A percentile compares a stretch with the other conserved stretches of the same genome.
These are phyloP conservation scores for Lophius piscatorius DNA, from an alignment of 2,113 vertebrate genomes.

Conservation along the genomic window DNA sequence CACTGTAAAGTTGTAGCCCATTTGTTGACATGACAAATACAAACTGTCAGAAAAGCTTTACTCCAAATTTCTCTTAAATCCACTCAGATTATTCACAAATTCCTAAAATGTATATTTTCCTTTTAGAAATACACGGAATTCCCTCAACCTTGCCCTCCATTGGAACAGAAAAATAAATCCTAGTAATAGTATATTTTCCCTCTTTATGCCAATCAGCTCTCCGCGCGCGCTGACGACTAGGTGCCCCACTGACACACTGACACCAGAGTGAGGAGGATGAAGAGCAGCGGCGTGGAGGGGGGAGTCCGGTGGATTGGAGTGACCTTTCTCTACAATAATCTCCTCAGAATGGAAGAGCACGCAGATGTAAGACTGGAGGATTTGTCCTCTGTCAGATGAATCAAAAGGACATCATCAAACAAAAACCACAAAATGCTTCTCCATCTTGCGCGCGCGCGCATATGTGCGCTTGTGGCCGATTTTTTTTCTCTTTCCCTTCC, in stretches of 20 bases:
- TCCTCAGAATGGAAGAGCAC: constrained; percentile 28
- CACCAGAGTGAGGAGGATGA: constrained; percentile 57
- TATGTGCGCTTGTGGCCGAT: background rate
- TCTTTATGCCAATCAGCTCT: too few relatives aligned
- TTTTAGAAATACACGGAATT: too few relatives aligned
- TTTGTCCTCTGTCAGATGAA: constrained; percentile 42
- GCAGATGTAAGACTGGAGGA: constrained; percentile 20
- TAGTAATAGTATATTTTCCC: too few relatives aligned
- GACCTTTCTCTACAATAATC: constrained; percentile 68
- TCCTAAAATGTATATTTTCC: too few relatives aligned
- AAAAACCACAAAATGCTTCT: constrained; percentile 39
- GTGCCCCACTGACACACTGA: constrained; percentile 76
- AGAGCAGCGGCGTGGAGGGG: constrained; percentile 39
- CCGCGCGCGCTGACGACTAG: background rate
- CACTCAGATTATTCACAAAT: too few relatives aligned
- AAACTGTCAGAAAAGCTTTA: background rate
- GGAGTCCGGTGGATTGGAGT: constrained; percentile 62
- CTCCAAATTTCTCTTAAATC: background rate
- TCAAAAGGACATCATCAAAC: constrained; percentile 53
- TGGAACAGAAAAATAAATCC: too few relatives aligned
- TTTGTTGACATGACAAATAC: constrained; percentile 10
- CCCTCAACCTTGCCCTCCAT: too few relatives aligned
- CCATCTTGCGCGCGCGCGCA: background rate
- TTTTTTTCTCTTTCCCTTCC: constrained; percentile 27
- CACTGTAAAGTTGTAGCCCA: background rate